Conservation (phyloP, 2,888 invertebrate genomes). For the Idaea dimidiata region DNA sequence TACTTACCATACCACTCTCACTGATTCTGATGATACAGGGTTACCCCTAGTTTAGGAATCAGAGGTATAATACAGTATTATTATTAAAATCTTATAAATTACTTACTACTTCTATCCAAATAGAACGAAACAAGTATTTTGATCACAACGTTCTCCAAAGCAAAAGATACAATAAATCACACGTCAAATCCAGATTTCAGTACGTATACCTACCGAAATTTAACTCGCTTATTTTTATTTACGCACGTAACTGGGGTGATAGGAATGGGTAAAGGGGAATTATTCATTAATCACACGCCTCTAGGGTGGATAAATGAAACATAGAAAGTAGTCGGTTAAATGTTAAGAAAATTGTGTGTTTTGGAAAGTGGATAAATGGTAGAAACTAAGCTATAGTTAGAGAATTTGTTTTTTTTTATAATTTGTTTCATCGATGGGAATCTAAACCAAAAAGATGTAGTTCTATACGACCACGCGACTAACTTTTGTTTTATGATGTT, state of each 20-base stretch:
- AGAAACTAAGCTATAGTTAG: background rate
- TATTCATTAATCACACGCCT: conserved; percentile 74
- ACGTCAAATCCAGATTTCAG: conserved; percentile 42
- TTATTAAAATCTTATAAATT: too few relatives aligned
- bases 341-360: background rate
- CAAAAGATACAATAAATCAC: conserved; percentile 17
- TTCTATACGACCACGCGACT: too few relatives aligned
- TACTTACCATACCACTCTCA: too few relatives aligned
- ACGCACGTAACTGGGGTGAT: conserved; percentile 52
- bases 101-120: background rate
- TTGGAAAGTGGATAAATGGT: background rate
- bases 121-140: background rate
- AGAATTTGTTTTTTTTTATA: too few relatives aligned
- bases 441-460: too few relatives aligned
- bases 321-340: conserved; percentile 40
- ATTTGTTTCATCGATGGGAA: too few relatives aligned
- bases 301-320: conserved; percentile 61
- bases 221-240: conserved; percentile 52
- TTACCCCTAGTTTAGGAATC: too few relatives aligned
- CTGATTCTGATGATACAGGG: too few relatives aligned
- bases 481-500: too few relatives aligned
- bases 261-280: conserved; percentile 48
- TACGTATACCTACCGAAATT: conserved; percentile 33
- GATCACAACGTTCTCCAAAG: background rate
- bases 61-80: too few relatives aligned